Base-by-base conservation (phyloP, 2,888 invertebrate genomes). In the Beris morrisii region DNA sequence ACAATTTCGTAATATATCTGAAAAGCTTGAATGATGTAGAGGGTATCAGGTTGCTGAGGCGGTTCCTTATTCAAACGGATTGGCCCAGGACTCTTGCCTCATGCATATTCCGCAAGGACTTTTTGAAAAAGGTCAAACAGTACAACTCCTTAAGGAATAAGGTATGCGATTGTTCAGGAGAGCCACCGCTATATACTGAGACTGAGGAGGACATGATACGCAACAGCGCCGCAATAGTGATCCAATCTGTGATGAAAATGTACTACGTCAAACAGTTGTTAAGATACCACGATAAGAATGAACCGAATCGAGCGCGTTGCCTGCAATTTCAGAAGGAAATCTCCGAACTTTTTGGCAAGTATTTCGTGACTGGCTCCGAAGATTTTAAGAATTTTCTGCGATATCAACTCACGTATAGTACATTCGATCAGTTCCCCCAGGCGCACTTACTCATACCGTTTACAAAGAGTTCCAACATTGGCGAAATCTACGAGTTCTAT, bases 171-270 rank as follows among this genome's bases (percentile, higher is more conserved):
- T 52, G 52, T 28, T 3, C 15, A 4, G 52, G 52, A 2, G 22
- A 52, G 22, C 52, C 52, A 7, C 6, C 0, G 15, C 15, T 22
- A 7, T 22, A 22, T 28, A 57, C 57, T 4, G 38, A 46, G 15
- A 30, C 43, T 28, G 11, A n/a, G 11, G 3, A 45, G 13, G 6
- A 15, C 13, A 4, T 9, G 5, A 52, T 57, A 6, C 38, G 30
- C 9, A 22, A 15, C 7, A 48, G 57, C n/a, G 65, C 65, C 43
- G 65, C 65, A 4, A 5, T 65, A 12, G 57, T 22, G 9, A 65
- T 65, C 32, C 65, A 65, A 50, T 32, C 65, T 6, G n/a, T 31
- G 22, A 48, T 65, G 32, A 65, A 65, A n/a, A 57, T 56, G 57
- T 65, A 44, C 28, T 52, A 52, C 28, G 28, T 52, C 12, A 52